Conservation (phyloP, 2,888 invertebrate species). For the Sphaeridia pumilis region DNA sequence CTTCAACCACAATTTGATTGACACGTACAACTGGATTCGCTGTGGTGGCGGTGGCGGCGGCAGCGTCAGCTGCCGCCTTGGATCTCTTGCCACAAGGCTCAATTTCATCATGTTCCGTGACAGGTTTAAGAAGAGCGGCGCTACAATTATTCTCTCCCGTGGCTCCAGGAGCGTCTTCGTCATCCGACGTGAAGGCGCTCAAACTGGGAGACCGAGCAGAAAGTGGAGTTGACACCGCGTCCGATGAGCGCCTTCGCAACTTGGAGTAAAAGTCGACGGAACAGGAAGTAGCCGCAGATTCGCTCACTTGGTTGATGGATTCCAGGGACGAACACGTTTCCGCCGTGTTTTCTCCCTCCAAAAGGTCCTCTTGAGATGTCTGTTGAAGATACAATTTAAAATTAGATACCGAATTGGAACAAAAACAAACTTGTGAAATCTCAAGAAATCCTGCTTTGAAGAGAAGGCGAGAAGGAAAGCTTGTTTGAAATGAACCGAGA, state of each 20-base stretch:
- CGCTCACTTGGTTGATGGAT: slow-evolving; percentile 21
- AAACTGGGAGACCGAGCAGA: slow-evolving; percentile 25
- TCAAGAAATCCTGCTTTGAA: too few relatives aligned
- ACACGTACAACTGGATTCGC: slow-evolving; percentile 12
- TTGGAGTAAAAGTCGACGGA: slow-evolving; percentile 24
- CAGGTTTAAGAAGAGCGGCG: slow-evolving; percentile 25
- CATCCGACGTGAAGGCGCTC: slow-evolving; percentile 28
- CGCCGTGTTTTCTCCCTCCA: slow-evolving; percentile 12
- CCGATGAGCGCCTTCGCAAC: slow-evolving; percentile 23
- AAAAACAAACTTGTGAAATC: too few relatives aligned
- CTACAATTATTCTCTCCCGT: too few relatives aligned
- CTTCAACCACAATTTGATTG: slow-evolving; percentile 25
- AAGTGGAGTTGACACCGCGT: slow-evolving; percentile 26
- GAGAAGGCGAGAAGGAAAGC: too few relatives aligned
- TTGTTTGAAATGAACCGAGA: too few relatives aligned
- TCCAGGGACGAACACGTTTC: slow-evolving; percentile 14
- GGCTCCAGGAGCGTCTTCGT: slow-evolving; percentile 25
- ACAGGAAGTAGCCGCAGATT: slow-evolving; percentile 29
- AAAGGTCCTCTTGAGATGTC: slow-evolving; percentile 12
- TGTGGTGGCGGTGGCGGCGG: slow-evolving; percentile 1
- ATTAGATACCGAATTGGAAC: too few relatives aligned
- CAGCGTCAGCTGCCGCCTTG: slow-evolving; percentile 5
- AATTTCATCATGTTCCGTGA: slow-evolving; percentile 21
- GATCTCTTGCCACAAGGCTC: too few relatives aligned
- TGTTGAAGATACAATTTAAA: too few relatives aligned